Conservation (phyloP, 2,888 invertebrate species). For the Polietes domitor region DNA sequence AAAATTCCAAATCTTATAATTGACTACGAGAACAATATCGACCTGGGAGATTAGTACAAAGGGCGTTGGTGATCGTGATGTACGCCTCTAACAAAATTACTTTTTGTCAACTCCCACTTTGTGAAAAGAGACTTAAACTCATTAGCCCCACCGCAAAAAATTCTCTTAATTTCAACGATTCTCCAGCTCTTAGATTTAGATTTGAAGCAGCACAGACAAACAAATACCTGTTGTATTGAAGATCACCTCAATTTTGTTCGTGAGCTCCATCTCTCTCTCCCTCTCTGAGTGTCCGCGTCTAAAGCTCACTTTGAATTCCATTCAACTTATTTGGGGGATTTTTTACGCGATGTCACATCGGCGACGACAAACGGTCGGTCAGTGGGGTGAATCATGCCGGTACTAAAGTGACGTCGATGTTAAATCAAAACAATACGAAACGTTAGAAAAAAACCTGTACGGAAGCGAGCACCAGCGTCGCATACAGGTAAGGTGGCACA, state of each 20-base stretch:
- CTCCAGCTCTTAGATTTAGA: neutral
- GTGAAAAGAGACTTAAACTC: neutral
- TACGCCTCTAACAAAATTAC: neutral
- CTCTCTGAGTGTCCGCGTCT: neutral
- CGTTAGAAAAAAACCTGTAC: constrained; percentile 28
- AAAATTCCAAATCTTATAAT: too few species aligned
- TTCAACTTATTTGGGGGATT: constrained; percentile 42
- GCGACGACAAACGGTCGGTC: constrained; percentile 37
- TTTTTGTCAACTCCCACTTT: neutral
- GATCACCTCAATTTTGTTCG: neutral
- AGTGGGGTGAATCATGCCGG: constrained; percentile 59
- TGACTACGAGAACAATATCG: too few species aligned
- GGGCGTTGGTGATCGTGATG: too few species aligned
- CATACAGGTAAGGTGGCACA: neutral
- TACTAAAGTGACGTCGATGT: constrained; percentile 61
- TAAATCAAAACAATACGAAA: constrained; percentile 24
- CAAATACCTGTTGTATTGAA: neutral
- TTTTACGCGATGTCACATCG: constrained; percentile 30
- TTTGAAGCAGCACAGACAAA: neutral
- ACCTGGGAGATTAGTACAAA: too few species aligned
- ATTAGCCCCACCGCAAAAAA: neutral
- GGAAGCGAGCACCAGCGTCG: constrained; percentile 14
- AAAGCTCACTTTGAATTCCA: neutral
- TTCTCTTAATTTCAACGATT: neutral
- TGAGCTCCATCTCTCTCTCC: neutral